Conservation (phyloP, 2,888 invertebrate species). For the Ormyrus thymus region DNA sequence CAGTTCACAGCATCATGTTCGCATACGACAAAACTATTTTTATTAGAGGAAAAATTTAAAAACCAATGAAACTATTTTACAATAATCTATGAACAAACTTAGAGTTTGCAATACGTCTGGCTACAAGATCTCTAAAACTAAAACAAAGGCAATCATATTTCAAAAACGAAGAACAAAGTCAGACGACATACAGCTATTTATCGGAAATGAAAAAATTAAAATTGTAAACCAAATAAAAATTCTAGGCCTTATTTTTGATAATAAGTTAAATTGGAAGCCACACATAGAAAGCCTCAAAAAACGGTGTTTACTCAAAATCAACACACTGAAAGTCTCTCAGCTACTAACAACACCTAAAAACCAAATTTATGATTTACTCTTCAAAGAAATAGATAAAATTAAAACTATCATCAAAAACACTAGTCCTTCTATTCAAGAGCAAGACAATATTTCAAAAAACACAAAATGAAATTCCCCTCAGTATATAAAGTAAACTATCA, state of each 20-base stretch:
- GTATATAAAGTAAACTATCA: not conserved
- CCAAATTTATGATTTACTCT: not conserved
- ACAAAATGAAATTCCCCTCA: not conserved
- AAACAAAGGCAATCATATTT: not conserved
- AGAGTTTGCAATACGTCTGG: not conserved
- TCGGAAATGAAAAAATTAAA: not conserved
- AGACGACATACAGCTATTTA: not conserved
- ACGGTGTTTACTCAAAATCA: not conserved
- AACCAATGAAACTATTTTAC: not conserved
- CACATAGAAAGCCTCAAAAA: not conserved
- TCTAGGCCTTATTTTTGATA: not conserved
- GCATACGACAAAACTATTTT: not conserved
- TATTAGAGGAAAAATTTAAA: not conserved
- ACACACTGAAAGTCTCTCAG: not conserved
- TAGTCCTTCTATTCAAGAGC: not conserved
- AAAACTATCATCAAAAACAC: not conserved
- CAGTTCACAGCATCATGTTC: not conserved
- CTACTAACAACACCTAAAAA: not conserved
- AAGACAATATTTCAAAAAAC: not conserved
- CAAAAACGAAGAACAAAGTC: not conserved
- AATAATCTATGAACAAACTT: not conserved
- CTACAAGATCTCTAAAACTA: not conserved
- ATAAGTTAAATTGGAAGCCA: not conserved
- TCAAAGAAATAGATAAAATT: not conserved
- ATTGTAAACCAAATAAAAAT: not conserved